phyloP scores from a whole-genome alignment of 2,797 vertebrate genomes.

The Varecia variegata region DNA sequence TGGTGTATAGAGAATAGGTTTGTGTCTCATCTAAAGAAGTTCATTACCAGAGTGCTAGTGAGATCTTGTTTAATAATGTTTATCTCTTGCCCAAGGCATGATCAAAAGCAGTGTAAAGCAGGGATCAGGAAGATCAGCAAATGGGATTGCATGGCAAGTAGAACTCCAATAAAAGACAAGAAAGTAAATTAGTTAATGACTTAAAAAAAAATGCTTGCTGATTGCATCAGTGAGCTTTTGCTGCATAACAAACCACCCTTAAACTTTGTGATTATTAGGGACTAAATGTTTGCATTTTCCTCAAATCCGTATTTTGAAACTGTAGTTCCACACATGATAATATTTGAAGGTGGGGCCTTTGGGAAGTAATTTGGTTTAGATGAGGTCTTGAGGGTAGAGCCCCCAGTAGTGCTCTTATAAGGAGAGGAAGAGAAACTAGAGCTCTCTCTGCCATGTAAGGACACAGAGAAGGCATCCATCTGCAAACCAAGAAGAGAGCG shows the following conservation, averaged over 20 bases:
- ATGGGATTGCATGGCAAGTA: not conserved
- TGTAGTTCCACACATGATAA: not conserved
- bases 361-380: not conserved
- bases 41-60: not conserved
- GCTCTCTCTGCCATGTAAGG: not conserved
- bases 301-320: not conserved
- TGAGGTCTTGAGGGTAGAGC: not conserved
- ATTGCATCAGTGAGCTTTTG: conserved; percentile 23
- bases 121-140: not conserved
- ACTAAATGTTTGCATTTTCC: not conserved
- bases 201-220: not conserved
- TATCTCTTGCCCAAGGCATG: not conserved
- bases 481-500: not conserved
- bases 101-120: not conserved
- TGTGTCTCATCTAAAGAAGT: conserved; percentile 24
- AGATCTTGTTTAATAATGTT: conserved; percentile 28
- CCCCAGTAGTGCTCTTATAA: not conserved
- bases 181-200: not conserved
- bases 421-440: not conserved
- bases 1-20: conserved; percentile 29
- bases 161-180: not conserved
- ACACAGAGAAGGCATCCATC: not conserved
- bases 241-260: not conserved
- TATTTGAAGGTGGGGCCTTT: not conserved
- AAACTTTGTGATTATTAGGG: not conserved